Conservation (phyloP, 1,140 invertebrate genomes). For the Frieseomelitta varia region DNA sequence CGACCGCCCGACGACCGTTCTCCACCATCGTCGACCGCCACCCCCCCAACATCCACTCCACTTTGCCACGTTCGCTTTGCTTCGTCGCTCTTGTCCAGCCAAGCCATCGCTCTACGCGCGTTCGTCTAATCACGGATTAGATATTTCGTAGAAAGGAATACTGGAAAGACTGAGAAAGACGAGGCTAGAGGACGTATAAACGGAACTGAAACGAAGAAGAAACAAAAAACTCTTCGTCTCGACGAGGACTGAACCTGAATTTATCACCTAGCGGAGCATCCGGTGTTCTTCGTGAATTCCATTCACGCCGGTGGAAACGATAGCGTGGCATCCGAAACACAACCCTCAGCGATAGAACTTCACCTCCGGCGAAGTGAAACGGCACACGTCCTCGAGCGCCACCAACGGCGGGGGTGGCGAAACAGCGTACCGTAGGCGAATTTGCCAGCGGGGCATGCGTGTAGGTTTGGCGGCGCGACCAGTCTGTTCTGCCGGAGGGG, state of each 20-base stretch:
- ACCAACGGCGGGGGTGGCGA: constrained; percentile 39
- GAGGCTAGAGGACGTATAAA: background rate
- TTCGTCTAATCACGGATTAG: background rate
- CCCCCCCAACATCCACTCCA: constrained; percentile 11
- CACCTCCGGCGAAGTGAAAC: background rate
- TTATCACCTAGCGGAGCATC: no score
- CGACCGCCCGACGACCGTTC: constrained; percentile 60
- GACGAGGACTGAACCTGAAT: no score
- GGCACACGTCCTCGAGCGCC: constrained; percentile 58
- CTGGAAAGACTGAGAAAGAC: background rate
- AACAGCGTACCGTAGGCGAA: constrained; percentile 19
- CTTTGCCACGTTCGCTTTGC: constrained; percentile 24
- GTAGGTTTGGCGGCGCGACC: constrained; percentile 36
- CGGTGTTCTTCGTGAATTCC: background rate
- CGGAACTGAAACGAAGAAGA: background rate
- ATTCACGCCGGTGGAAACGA: no score
- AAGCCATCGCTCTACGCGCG: background rate
- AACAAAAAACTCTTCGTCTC: no score
- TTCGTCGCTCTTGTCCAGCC: background rate
- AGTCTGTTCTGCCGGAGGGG: constrained; percentile 38
- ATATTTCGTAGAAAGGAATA: background rate
- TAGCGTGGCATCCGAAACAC: background rate
- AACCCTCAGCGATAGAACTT: background rate
- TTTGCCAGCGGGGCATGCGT: constrained; percentile 3
- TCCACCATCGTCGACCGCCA: constrained; percentile 56